Evolutionary conservation across 2,113 vertebrate genomes (phyloP).

Genomic region (Brachypodius melanocephalos): DNA sequence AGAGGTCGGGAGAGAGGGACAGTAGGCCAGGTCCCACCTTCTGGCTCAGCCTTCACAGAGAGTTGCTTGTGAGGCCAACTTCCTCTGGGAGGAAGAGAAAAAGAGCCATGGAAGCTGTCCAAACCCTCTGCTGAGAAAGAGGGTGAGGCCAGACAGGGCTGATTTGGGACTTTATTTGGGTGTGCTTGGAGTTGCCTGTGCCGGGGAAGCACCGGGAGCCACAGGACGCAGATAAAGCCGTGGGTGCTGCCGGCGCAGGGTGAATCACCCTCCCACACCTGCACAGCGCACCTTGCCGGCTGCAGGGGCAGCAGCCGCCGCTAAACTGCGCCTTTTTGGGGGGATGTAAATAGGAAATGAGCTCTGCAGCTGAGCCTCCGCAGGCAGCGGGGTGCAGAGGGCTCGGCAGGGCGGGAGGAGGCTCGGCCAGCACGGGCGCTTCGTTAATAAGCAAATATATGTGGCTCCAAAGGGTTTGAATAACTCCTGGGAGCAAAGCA

Average conservation of each 20-base stretch:
- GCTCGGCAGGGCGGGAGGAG: background rate
- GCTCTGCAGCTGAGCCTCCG: background rate
- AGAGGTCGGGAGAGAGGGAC: background rate
- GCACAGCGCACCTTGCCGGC: background rate
- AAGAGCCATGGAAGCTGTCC: background rate
- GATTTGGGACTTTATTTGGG: slow-evolving; percentile 40
- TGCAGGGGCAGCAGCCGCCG: background rate
- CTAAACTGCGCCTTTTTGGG: background rate
- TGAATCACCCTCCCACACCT: slow-evolving; percentile 34
- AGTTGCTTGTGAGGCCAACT: background rate
- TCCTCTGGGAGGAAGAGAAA: slow-evolving; percentile 33
- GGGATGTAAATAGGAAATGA: slow-evolving; percentile 26
- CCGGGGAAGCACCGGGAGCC: slow-evolving; percentile 1
- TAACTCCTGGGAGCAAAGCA: slow-evolving; percentile 20
- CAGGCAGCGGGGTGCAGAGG: background rate
- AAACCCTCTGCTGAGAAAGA: slow-evolving; percentile 35
- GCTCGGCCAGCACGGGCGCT: background rate
- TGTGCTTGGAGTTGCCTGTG: background rate
- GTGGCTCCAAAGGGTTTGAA: slow-evolving; percentile 39
- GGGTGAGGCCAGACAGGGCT: slow-evolving; percentile 44
- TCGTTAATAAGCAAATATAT: slow-evolving; percentile 47
- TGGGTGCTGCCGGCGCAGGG: background rate
- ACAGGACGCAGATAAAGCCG: background rate
- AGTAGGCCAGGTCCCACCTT: background rate
- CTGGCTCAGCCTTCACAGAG: background rate